Conservation (phyloP, 2,888 invertebrate species). For the Drosophila siamana region DNA sequence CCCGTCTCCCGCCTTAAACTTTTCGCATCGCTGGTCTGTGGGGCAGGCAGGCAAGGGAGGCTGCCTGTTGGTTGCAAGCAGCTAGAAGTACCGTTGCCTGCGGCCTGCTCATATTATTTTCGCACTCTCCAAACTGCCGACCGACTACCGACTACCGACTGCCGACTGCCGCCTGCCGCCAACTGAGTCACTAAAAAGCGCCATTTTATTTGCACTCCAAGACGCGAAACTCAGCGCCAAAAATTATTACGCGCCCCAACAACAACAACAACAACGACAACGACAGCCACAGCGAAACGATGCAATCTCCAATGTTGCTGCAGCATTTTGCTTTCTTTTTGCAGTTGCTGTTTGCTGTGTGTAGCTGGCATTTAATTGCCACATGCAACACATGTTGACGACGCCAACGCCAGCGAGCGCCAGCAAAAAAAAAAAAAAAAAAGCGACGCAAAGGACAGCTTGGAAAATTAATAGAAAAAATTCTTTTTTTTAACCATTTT, state of each 20-base stretch:
- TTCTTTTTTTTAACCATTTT: slow-evolving; percentile 68
- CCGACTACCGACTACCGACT: not conserved
- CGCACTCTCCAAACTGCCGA: slow-evolving; percentile 48
- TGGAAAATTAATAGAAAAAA: slow-evolving; percentile 76
- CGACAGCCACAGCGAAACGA: slow-evolving; percentile 5
- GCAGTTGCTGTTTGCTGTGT: slow-evolving; percentile 31
- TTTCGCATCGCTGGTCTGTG: not conserved
- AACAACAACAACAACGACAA: slow-evolving; percentile 21
- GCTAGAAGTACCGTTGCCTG: slow-evolving; percentile 49
- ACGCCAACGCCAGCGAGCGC: slow-evolving; percentile 41
- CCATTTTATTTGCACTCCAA: slow-evolving; percentile 75
- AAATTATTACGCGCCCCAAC: slow-evolving; percentile 68
- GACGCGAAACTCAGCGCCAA: slow-evolving; percentile 66
- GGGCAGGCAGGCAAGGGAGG: not conserved
- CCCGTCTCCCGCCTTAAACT: too few species aligned
- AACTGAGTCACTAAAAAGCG: slow-evolving; percentile 76
- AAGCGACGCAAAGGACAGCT: slow-evolving; percentile 61
- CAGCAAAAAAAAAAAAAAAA: slow-evolving; percentile 10
- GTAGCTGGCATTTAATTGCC: slow-evolving; percentile 74
- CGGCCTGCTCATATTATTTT: slow-evolving; percentile 63
- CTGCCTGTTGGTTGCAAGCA: slow-evolving; percentile 6
- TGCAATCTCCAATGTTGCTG: slow-evolving; percentile 34
- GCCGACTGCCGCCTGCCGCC: slow-evolving; percentile 41
- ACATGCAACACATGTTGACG: slow-evolving; percentile 78
- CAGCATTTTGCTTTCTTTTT: slow-evolving; percentile 53